Conservation (phyloP, 2,888 invertebrate species). For the Rapana venosa region DNA sequence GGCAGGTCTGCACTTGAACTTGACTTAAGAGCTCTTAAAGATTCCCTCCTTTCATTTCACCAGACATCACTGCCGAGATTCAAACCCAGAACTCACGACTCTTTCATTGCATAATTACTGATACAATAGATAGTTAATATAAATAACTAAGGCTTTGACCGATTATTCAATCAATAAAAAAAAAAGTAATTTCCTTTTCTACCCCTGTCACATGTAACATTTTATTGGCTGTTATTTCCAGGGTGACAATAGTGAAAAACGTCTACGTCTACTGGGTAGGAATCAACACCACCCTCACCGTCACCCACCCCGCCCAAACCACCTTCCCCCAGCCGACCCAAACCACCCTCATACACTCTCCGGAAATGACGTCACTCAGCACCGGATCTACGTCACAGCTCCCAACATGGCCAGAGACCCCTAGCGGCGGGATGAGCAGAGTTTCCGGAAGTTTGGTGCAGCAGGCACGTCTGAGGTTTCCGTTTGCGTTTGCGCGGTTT, state of each 20-base stretch:
- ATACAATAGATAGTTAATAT: too few relatives aligned
- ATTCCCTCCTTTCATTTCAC: too few relatives aligned
- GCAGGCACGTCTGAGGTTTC: background rate
- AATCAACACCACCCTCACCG: conserved; percentile 11
- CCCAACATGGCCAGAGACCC: background rate
- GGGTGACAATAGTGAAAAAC: background rate
- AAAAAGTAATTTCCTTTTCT: too few relatives aligned
- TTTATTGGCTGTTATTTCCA: background rate
- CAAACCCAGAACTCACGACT: too few relatives aligned
- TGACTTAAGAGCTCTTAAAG: too few relatives aligned
- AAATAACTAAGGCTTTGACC: too few relatives aligned
- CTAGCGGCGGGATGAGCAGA: background rate
- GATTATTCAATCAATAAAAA: too few relatives aligned
- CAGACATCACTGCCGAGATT: too few relatives aligned
- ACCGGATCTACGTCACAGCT: background rate
- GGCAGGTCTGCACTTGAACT: too few relatives aligned
- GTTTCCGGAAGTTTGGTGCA: background rate
- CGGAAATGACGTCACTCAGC: background rate
- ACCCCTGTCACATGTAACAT: too few relatives aligned
- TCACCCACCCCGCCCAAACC: background rate
- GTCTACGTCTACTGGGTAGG: background rate
- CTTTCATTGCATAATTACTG: too few relatives aligned
- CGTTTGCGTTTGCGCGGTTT: background rate
- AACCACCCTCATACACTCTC: background rate
- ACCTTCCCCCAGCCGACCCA: background rate